Evolutionary conservation across 2,797 vertebrate genomes (phyloP), one percentile per base, ranked within the genome.

Genomic region (Silurus lanzhouensis): DNA sequence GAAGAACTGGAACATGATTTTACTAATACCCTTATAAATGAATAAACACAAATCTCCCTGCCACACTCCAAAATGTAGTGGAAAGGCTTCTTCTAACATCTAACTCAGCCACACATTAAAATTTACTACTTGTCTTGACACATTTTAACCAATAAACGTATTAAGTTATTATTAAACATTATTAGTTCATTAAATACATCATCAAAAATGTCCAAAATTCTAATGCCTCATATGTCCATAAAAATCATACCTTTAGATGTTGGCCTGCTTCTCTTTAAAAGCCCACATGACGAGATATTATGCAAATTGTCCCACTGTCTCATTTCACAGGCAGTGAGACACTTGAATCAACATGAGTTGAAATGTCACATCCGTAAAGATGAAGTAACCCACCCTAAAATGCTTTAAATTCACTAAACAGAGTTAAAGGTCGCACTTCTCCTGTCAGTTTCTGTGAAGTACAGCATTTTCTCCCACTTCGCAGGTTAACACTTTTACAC

Each of bases 351-450:
- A 77, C 38, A 38, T 12, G 75, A 78, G 76, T 60, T n/a, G 57
- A 78, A 81, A 66, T 46, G 78, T 52, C 63, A 66, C n/a, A 20
- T 52, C 78, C 15, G 44, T 81, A 52, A 81, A 2, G n/a, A 25
- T 52, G 14, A 8, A 52, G 46, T 52, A 52, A 27, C 78, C 78
- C 22, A 52, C 22, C 17, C 22, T 66, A 66, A 81, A 81, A 52
- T 66, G 78, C 61, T 64, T 64, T 8, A 48, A 80, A 66, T 80
- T 80, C 78, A 66, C 44, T 66, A 46, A 57, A 76, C 31, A 17
- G 31, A 61, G 76, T 44, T 61, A 61, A 81, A 64, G 61, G 60
- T 66, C 63, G 3, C 8, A n/a, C 61, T 52, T 48, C 20, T 81
- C 61, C 78, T 81, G 44, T 12, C 61, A 66, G 60, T 25, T 66